These are phyloP conservation scores for Trichacis sp. DNA, from an alignment of 2,888 invertebrate genomes.

Conservation along the genomic window DNA sequence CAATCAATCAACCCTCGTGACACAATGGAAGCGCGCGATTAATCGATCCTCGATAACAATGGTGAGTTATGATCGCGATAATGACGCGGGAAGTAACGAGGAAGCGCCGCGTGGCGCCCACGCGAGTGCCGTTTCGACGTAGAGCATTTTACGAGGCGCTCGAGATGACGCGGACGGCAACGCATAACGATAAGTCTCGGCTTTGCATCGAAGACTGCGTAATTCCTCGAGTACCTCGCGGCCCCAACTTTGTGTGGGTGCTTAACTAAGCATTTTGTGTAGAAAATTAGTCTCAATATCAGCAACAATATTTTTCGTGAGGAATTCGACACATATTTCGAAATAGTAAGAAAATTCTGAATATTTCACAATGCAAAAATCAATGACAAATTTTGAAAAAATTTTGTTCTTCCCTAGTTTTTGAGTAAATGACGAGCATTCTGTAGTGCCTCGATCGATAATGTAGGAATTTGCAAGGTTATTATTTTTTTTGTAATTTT, in stretches of 20 bases:
- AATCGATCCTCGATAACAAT: constrained; percentile 20
- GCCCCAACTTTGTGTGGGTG: constrained; percentile 50
- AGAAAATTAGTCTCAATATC: too few species aligned
- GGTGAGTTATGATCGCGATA: constrained; percentile 19
- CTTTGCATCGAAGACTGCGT: constrained; percentile 31
- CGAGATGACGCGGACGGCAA: constrained; percentile 19
- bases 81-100: constrained; percentile 33
- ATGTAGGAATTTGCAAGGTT: too few species aligned
- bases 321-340: too few species aligned
- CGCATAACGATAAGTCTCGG: constrained; percentile 12
- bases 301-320: too few species aligned
- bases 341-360: too few species aligned
- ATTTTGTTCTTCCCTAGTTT: too few species aligned
- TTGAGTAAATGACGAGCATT: too few species aligned
- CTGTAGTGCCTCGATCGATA: too few species aligned
- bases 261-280: constrained; percentile 49
- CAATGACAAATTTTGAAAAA: too few species aligned
- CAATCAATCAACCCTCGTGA: neutral
- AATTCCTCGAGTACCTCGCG: constrained; percentile 13
- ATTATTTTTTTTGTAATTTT: too few species aligned
- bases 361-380: too few species aligned
- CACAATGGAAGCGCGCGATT: neutral
- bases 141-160: constrained; percentile 8
- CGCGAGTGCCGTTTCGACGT: constrained; percentile 19
- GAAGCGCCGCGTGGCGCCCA: constrained; percentile 32